phyloP scores from a whole-genome alignment of 92 coral and sea anemone species.

The Epizoanthus scotinus region DNA sequence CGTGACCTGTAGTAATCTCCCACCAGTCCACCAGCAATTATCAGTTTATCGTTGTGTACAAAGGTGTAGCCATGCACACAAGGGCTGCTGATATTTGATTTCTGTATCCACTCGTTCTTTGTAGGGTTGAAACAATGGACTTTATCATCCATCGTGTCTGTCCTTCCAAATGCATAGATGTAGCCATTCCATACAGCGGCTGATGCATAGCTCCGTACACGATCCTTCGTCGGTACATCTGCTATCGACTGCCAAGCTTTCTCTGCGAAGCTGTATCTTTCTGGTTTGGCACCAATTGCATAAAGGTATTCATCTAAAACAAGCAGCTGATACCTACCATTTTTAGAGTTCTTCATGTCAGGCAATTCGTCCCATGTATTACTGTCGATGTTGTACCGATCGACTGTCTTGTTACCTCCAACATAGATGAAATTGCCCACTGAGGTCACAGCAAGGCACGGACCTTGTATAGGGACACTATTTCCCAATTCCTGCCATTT shows the following conservation, averaged over 20 bases:
- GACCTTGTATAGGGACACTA: neutral
- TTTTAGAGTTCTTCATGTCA: neutral
- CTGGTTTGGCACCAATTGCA: neutral
- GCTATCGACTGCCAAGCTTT: slow-evolving; percentile 3
- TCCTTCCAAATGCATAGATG: neutral
- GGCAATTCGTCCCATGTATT: neutral
- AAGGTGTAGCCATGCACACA: neutral
- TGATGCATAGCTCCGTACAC: neutral
- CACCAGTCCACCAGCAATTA: neutral
- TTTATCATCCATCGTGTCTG: neutral
- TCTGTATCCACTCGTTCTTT: neutral
- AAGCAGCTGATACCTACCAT: neutral
- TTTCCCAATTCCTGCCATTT: neutral
- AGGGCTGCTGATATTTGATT: neutral
- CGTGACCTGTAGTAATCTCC: no score
- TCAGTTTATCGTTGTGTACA: neutral
- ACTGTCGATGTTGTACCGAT: slow-evolving; percentile 5
- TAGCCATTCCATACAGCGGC: neutral
- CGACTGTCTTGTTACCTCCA: neutral
- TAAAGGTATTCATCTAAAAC: neutral
- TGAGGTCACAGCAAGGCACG: neutral
- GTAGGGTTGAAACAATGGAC: neutral
- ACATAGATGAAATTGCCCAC: slow-evolving; percentile 8
- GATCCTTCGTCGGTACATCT: neutral
- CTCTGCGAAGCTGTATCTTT: slow-evolving; percentile 18